Conservation (phyloP, 2,888 invertebrate species). For the Morpho achilles region DNA sequence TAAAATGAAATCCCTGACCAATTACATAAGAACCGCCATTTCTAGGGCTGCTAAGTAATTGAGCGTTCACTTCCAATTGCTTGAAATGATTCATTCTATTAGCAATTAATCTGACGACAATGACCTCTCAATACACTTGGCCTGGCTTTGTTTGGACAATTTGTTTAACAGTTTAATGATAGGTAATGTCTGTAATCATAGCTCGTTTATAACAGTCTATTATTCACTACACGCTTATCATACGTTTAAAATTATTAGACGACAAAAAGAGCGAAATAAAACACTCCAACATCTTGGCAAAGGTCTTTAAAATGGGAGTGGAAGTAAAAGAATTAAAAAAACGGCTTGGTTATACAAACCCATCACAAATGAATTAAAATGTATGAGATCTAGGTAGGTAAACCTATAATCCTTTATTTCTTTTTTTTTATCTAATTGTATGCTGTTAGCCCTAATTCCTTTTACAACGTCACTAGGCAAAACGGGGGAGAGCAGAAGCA, state of each 20-base stretch:
- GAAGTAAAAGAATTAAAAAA: background rate
- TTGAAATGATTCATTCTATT: conserved; percentile 8
- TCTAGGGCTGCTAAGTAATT: background rate
- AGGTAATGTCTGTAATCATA: conserved; percentile 14
- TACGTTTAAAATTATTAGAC: conserved; percentile 8
- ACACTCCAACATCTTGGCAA: no score
- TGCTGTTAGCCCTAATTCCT: no score
- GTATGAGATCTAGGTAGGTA: no score
- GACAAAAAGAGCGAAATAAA: conserved; percentile 1
- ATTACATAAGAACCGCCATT: no score
- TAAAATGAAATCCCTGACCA: no score
- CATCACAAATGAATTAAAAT: no score
- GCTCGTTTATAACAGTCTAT: conserved; percentile 2
- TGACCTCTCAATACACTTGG: conserved; percentile 21
- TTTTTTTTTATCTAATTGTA: no score
- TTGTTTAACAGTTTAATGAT: conserved; percentile 22
- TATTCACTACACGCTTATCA: conserved; percentile 6
- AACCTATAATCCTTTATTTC: no score
- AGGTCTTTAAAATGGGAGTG: no score
- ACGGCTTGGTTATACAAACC: no score
- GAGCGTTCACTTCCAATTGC: conserved; percentile 1
- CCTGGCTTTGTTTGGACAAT: conserved; percentile 23
- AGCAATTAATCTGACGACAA: conserved; percentile 23
- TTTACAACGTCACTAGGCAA: no score
- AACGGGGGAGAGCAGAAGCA: no score